Base-by-base conservation (phyloP, 2,888 invertebrate species). In the Hipparchia sbordonii region DNA sequence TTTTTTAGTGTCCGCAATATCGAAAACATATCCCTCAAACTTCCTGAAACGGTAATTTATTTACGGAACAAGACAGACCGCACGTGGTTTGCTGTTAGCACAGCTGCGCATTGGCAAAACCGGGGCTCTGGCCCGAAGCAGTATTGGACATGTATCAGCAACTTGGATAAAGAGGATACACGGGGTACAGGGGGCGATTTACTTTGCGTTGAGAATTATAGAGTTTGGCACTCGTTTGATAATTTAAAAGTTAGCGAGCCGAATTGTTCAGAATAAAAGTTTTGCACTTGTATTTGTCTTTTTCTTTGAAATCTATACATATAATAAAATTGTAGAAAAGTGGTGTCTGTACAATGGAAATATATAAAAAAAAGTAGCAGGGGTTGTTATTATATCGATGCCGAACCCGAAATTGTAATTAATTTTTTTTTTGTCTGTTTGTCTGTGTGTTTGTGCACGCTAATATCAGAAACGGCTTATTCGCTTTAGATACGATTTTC, bases 201-300 rank as follows among this genome's bases (percentile, higher is more conserved):
- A 9, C 13, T 85, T 2, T 91, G 91, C 71, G 78, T 87, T 0
- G 74, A 84, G 6, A 60, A 87, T 71, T 88, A 82, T 67, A 33
- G 74, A 0, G 72, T 90, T 8, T 91, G 91, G 91, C 73, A 78
- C 33, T 80, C 80, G 8, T 91, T 90, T 75, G 87, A 87, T 75
- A 87, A 85, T 71, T 80, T 91, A 0, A 91, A 90, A 82, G 77
- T 86, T 56, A 84, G 81, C 52, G 90, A 91, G 73, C 91, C 90
- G 0, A 74, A 76, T 4, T 90, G 90, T 75, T 82, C 77, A 56
- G 56, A 70, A 75, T 74, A 74, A 72, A 54, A 54, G 54, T 54
- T 54, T 10, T 54, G 54, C 12, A 1, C 51, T 10, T 10, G 2
- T 23, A 23, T 23, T 39, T 5, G 39, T 39, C 39, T 39, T 39